Base-by-base conservation (phyloP, 2,888 invertebrate species). In the Kuschelorhynchus macadamiae region DNA sequence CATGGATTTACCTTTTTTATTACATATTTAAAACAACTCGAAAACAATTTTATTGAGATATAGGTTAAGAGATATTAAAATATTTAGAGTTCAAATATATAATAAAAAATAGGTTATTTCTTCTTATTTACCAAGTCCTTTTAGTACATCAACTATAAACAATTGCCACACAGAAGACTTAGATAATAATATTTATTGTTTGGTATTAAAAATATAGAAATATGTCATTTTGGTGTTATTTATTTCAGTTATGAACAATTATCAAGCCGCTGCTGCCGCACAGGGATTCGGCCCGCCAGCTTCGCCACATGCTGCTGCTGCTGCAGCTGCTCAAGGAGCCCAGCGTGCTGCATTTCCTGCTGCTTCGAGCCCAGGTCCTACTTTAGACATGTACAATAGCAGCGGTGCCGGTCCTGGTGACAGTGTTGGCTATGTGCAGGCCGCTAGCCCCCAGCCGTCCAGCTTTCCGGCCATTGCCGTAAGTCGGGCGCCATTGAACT, bases 381-480 rank as follows among this genome's bases (percentile, higher is more conserved):
- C 92, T 81, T 93, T 97, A 81, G 97, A 97, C 84, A 94, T 97
- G 87, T 96, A 96, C 96, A 93, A 94, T 80, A 94, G 92, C 79
- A 62, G 68, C 32, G 71, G 68, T 8, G 71, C 60, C 44, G 69
- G 69, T 7, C 89, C 87, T 74, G 88, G 87, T 72, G 95, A 95
- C 82, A 93, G 92, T 82, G 93, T 87, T 77, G 95, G 96, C 83
- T 97, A 97, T 86, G 96, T 97, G 83, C 97, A 97, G 87, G 96
- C 97, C 79, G 95, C 97, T 79, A 96, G 96, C 87, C 97, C 97
- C 80, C 97, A 97, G 86, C 97, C 97, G 79, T 94, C 96, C 81
- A 95, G 95, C 81, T 96, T 96, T 87, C 95, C 96, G 82, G 92
- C 94, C 78, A 95, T 96, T 85, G 95, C 95, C 79, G 95, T 95